Evolutionary conservation across 2,113 vertebrate species (phyloP).

Genomic region (Phylloscopus trochiloides): DNA sequence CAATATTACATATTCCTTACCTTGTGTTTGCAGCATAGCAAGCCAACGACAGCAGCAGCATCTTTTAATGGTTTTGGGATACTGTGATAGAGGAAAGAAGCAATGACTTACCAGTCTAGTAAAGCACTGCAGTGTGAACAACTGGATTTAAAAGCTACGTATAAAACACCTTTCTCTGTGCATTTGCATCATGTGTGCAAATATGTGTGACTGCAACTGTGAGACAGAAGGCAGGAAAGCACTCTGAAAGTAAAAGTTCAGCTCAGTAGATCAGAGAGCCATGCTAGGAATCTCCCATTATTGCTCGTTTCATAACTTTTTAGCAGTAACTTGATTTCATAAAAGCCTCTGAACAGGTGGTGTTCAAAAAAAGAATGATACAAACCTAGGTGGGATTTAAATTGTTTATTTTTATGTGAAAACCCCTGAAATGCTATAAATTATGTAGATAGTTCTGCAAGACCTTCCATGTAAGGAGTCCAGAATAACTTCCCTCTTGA

Average conservation of each 20-base stretch:
- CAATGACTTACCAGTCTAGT: neutral
- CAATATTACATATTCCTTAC: neutral
- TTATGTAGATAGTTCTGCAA: neutral
- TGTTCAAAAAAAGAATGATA: neutral
- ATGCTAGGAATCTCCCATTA: neutral
- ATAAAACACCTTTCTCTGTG: neutral
- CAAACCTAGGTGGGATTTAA: neutral
- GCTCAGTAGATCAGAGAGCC: neutral
- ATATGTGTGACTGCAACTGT: neutral
- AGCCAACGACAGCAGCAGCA: neutral
- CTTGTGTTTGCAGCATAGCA: neutral
- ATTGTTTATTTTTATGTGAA: neutral
- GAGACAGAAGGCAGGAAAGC: neutral
- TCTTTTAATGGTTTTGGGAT: neutral
- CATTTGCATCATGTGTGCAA: neutral
- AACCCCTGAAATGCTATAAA: neutral
- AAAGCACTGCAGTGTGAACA: neutral
- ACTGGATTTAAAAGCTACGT: neutral
- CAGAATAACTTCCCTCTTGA: neutral
- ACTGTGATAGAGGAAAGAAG: neutral
- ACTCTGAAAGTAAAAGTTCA: neutral
- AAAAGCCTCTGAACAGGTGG: neutral
- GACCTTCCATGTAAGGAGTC: neutral
- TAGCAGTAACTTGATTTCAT: neutral
- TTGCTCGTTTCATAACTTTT: neutral